Evolutionary conservation across 2,113 vertebrate species (phyloP), one percentile per base, ranked within the genome.

Genomic region (Forbesichthys papilliferus): DNA sequence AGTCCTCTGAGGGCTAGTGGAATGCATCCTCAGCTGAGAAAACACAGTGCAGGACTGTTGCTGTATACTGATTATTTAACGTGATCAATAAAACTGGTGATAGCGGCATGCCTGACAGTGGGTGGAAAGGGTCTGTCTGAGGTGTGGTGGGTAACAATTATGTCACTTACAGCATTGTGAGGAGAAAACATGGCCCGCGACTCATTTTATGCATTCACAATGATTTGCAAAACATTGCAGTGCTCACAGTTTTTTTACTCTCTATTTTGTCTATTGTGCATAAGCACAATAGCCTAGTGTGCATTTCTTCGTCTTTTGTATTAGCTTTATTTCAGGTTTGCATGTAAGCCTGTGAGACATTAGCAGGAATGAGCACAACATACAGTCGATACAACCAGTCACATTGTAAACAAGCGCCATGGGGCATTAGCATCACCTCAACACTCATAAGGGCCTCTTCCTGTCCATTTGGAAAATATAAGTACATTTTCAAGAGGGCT

Each of bases 381-480:
- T 69, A 57, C 27, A 27, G 48, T 54, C 61, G 81, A 83, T 85
- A 84, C 68, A 27, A 55, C 60, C 52, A 72, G 72, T 64, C 75
- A 64, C 47, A 13, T 62, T 69, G 53, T 85, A 73, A 85, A 74
- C 72, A 68, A 85, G 85, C 70, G 64, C 71, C 75, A 83, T 78
- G 60, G 67, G 72, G 67, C 79, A 90, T 92, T 91, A 91, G 80
- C 87, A 90, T 90, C 87, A 84, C 79, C 86, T 91, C 86, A 80
- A 82, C 77, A 80, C 76, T 84, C 81, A 74, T 27, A 75, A 89
- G 83, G 79, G 73, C 86, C 85, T 87, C 84, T 92, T 91, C 83
- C 83, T 80, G 86, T 91, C 92, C 90, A 92, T 93, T 93, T 92
- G 89, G 88, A 84, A 91, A 93, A 92, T 89, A 88, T 77, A 87